Evolutionary conservation across 2,888 invertebrate genomes (phyloP).

Genomic region (Tenthredo amoena): DNA sequence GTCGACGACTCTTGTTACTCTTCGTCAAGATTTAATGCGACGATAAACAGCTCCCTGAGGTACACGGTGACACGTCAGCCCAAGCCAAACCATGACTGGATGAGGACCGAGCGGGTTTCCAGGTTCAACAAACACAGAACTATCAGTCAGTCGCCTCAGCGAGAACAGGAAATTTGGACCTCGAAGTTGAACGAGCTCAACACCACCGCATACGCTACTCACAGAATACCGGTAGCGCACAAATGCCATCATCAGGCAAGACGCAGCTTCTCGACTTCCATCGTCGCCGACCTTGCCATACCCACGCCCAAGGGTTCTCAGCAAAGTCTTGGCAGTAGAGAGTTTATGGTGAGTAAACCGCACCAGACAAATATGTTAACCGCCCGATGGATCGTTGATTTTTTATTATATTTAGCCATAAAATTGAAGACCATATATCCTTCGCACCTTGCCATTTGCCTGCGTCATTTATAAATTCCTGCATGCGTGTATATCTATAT

Average conservation of each 20-base stretch:
- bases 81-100: constrained; percentile 73
- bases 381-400: neutral
- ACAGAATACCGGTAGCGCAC: constrained; percentile 64
- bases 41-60: constrained; percentile 64
- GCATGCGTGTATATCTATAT: too few species aligned
- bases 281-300: constrained; percentile 70
- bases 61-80: constrained; percentile 70
- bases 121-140: constrained; percentile 71
- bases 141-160: constrained; percentile 70
- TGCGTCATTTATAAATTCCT: neutral
- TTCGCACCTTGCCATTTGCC: neutral
- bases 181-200: constrained; percentile 65
- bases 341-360: constrained; percentile 70
- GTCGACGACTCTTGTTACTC: constrained; percentile 71
- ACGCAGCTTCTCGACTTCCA: constrained; percentile 72
- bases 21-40: constrained; percentile 69
- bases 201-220: constrained; percentile 65
- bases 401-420: neutral
- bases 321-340: constrained; percentile 71
- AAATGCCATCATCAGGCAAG: constrained; percentile 71
- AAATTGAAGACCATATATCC: neutral
- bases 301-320: constrained; percentile 71
- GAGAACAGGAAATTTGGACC: constrained; percentile 70
- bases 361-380: neutral
- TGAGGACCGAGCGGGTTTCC: constrained; percentile 70